These are phyloP conservation scores for Thera obeliscata DNA, from an alignment of 2,888 invertebrate genomes.

Conservation along the genomic window DNA sequence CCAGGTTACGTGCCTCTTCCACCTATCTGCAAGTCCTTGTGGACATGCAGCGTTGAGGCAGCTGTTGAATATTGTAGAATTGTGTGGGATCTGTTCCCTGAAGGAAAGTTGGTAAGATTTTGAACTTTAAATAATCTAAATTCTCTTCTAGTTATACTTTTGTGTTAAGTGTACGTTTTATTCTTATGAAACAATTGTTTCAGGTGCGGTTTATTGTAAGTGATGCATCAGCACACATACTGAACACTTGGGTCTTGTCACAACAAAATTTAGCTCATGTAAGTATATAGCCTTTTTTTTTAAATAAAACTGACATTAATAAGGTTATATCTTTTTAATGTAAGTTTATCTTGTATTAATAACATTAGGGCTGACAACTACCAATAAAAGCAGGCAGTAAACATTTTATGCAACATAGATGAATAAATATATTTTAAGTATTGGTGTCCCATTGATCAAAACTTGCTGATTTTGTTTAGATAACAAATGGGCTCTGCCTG, in stretches of 20 bases:
- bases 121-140: too few species aligned
- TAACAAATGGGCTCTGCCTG: constrained; percentile 92
- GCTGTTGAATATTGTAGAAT: constrained; percentile 98
- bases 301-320: too few species aligned
- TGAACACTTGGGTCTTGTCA: constrained; percentile 92
- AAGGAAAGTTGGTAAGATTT: constrained; percentile 89
- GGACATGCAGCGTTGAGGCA: constrained; percentile 98
- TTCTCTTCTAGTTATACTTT: background rate
- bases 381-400: too few species aligned
- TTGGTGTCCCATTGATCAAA: too few species aligned
- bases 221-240: constrained; percentile 92
- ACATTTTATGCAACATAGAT: too few species aligned
- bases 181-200: constrained; percentile 47
- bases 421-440: too few species aligned
- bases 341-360: too few species aligned
- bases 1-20: constrained; percentile 90
- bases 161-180: background rate
- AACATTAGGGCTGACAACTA: too few species aligned
- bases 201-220: constrained; percentile 94
- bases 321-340: too few species aligned
- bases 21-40: constrained; percentile 95
- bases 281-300: constrained; percentile 52
- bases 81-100: constrained; percentile 98
- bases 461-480: constrained; percentile 71
- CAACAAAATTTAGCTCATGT: constrained; percentile 96